Base-by-base conservation (phyloP, 2,888 invertebrate species). In the Ectobius pallidus region DNA sequence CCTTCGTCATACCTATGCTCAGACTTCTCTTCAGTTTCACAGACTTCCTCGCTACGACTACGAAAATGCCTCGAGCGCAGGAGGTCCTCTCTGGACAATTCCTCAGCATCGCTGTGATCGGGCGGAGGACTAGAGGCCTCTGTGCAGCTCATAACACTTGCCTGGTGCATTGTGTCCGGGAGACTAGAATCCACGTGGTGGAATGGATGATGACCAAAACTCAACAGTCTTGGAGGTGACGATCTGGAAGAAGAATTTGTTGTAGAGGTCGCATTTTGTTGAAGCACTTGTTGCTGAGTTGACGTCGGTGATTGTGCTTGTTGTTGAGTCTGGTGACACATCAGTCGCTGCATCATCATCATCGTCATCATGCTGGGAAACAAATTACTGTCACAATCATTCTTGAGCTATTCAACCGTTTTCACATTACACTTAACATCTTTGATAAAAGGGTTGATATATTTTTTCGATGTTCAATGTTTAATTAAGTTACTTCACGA, bases 341-440 rank as follows among this genome's bases (percentile, higher is more conserved):
- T 73, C 6, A 75, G 58, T 22, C 75, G 68, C 46, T 75, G 75
- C 75, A 75, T 75, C 73, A 72, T 74, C 72, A 72, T 70, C 74
- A 75, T 73, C 63, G 73, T 73, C 75, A 73, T 75, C 71, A 71
- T 74, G 73, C 72, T 71, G 72, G 25, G 7, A 27, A 44, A 3
- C 44, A 25, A 44, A 2, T n/a, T 52, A n/a, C 14, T 4, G 46
- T 46, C 18, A 46, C 6, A 46, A 46, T 4, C 46, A 46, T 46
- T 46, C 46, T 46, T 20, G 46, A 18, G 11, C 1, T 46, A n/a
- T n/a, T n/a, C n/a, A n/a, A n/a, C n/a, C n/a, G n/a, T n/a, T n/a
- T n/a, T n/a, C n/a, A n/a, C n/a, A n/a, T n/a, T n/a, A n/a, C n/a
- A n/a, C n/a, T n/a, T n/a, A n/a, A n/a, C n/a, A n/a, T n/a, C n/a